phyloP scores from a whole-genome alignment of 1,140 invertebrate genomes.

The Drosophila elegans region DNA sequence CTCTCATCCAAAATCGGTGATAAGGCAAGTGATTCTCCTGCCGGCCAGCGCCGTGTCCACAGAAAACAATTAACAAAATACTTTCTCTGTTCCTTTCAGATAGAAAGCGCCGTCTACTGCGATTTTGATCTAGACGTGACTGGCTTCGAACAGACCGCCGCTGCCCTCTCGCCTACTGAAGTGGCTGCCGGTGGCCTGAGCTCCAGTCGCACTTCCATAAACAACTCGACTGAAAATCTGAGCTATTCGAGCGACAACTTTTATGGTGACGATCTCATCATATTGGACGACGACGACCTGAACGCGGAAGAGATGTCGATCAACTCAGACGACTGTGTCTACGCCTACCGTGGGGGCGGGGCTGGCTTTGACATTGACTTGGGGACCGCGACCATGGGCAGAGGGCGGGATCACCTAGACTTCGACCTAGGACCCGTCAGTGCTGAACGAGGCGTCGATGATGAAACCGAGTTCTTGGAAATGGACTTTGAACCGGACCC shows the following conservation, averaged over 20 bases:
- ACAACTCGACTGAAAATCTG: slow-evolving; percentile 81
- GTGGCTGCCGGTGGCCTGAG: slow-evolving; percentile 55
- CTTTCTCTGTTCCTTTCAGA: slow-evolving; percentile 9
- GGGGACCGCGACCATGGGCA: slow-evolving; percentile 43
- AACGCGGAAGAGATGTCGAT: slow-evolving; percentile 78
- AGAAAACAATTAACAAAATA: neutral
- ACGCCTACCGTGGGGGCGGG: slow-evolving; percentile 79
- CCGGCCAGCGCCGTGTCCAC: neutral
- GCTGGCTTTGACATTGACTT: slow-evolving; percentile 66
- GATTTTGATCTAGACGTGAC: slow-evolving; percentile 47
- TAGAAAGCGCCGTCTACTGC: slow-evolving; percentile 48
- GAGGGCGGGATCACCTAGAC: slow-evolving; percentile 60
- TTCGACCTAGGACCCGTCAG: slow-evolving; percentile 29
- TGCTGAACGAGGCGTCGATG: slow-evolving; percentile 42
- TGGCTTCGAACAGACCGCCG: slow-evolving; percentile 35
- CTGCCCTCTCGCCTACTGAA: slow-evolving; percentile 62
- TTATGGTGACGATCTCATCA: slow-evolving; percentile 75
- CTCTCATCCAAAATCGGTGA: slow-evolving; percentile 36
- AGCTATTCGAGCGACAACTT: slow-evolving; percentile 79
- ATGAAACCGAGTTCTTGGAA: slow-evolving; percentile 82
- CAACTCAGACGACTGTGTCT: slow-evolving; percentile 81
- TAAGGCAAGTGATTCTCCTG: slow-evolving; percentile 60
- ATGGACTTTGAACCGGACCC: slow-evolving; percentile 84
- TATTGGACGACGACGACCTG: slow-evolving; percentile 71
- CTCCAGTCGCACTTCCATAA: slow-evolving; percentile 78